These are phyloP conservation scores for Coenonympha glycerion DNA, from an alignment of 2,888 invertebrate species.

Conservation along the genomic window DNA sequence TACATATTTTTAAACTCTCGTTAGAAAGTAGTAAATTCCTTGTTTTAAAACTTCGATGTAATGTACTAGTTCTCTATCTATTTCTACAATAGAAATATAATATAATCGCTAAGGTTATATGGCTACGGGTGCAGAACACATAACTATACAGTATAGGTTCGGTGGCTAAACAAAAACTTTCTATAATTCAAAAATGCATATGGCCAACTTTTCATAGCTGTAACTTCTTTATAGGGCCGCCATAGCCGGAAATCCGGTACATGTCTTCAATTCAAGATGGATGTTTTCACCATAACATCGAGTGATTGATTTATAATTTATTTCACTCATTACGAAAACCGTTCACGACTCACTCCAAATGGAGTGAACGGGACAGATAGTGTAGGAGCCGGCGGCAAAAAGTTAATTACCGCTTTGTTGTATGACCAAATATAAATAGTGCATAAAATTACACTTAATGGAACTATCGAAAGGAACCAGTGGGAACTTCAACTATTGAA, in stretches of 20 bases:
- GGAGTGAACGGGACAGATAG: constrained; percentile 5
- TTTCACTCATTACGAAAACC: constrained; percentile 20
- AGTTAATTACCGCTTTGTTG: no score
- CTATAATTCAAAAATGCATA: background rate
- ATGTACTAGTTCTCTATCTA: no score
- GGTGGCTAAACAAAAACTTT: no score
- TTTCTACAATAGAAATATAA: no score
- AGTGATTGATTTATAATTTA: constrained; percentile 15
- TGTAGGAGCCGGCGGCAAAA: background rate
- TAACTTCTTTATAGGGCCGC: background rate
- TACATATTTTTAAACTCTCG: no score
- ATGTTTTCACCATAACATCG: constrained; percentile 2
- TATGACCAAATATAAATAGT: no score
- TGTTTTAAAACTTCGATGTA: no score
- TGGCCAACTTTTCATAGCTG: background rate
- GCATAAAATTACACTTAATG: no score
- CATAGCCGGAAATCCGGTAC: constrained; percentile 4
- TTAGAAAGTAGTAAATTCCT: no score
- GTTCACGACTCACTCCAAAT: constrained; percentile 9
- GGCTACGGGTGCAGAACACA: no score
- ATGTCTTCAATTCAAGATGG: background rate
- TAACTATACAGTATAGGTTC: no score
- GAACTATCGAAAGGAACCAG: background rate
- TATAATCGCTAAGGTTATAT: no score
- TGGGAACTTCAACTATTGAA: background rate